These are phyloP conservation scores for Drosophila mulleri DNA, from an alignment of 2,888 invertebrate species.

Conservation along the genomic window DNA sequence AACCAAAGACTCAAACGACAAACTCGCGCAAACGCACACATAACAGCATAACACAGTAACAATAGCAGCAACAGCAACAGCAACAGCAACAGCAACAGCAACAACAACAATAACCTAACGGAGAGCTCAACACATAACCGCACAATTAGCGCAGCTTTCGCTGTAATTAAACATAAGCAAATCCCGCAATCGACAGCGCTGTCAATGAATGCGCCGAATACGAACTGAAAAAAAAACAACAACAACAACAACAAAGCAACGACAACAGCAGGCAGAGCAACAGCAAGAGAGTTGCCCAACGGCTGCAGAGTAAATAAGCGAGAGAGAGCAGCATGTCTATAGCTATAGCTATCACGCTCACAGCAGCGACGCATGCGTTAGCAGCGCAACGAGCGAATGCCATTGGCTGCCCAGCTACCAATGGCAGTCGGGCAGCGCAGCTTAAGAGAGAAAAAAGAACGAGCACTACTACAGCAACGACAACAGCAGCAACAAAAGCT, in stretches of 20 bases:
- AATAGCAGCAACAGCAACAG: constrained; percentile 16
- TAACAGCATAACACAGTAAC: constrained; percentile 6
- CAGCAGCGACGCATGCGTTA: constrained; percentile 62
- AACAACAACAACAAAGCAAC: neutral
- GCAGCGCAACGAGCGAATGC: constrained; percentile 31
- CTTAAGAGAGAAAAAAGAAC: neutral
- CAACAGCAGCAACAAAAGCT: constrained; percentile 30
- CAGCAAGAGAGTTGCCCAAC: constrained; percentile 45
- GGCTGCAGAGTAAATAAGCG: constrained; percentile 49
- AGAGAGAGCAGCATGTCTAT: constrained; percentile 35
- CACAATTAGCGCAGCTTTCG: constrained; percentile 63
- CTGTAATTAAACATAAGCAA: constrained; percentile 49
- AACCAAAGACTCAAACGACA: constrained; percentile 78
- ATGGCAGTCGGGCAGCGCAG: constrained; percentile 27
- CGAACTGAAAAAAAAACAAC: neutral
- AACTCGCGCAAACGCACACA: constrained; percentile 54
- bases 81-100: no score
- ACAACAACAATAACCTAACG: neutral
- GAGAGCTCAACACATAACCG: constrained; percentile 37
- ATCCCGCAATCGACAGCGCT: constrained; percentile 52
- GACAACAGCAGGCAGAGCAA: neutral
- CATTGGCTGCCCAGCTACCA: constrained; percentile 48
- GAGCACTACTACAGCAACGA: neutral
- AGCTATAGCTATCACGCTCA: constrained; percentile 32
- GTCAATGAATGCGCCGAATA: constrained; percentile 38